Percentiles rank a stretch among this genome's conserved stretches.
Evolutionary conservation across 2,113 vertebrate genomes (phyloP).

Genomic region (Lutjanus erythropterus): DNA sequence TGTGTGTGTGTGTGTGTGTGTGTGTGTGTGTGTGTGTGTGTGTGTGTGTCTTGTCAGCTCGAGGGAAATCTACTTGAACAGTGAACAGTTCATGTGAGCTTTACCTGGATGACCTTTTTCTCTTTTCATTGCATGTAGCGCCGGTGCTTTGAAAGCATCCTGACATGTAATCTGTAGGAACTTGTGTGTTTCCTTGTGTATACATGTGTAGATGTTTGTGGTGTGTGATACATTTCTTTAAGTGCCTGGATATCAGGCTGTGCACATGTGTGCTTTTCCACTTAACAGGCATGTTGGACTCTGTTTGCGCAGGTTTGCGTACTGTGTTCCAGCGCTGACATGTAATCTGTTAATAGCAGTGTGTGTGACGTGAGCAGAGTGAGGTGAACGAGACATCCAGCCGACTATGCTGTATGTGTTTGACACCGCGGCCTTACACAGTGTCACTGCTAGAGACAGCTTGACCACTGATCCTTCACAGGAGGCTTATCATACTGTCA

Average conservation of each 20-base stretch:
- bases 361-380: slow-evolving; percentile 36
- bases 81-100: neutral
- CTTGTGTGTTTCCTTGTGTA: neutral
- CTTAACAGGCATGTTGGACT: neutral
- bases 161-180: slow-evolving; percentile 39
- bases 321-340: neutral
- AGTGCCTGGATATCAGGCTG: neutral
- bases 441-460: slow-evolving; percentile 32
- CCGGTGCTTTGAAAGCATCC: neutral
- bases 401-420: neutral
- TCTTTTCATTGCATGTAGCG: neutral
- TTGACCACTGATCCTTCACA: slow-evolving; percentile 30
- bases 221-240: neutral
- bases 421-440: slow-evolving; percentile 9
- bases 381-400: neutral
- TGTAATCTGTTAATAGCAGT: slow-evolving; percentile 51
- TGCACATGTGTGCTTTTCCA: neutral
- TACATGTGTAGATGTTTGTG: slow-evolving; percentile 2
- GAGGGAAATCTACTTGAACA: neutral
- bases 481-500: slow-evolving; percentile 35
- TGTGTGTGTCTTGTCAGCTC: neutral
- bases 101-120: neutral
- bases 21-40: no score
- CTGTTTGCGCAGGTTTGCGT: slow-evolving; percentile 3
- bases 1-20: no score